Base-by-base conservation (phyloP, 2,797 vertebrate species). In the Lagorchestes hirsutus region DNA sequence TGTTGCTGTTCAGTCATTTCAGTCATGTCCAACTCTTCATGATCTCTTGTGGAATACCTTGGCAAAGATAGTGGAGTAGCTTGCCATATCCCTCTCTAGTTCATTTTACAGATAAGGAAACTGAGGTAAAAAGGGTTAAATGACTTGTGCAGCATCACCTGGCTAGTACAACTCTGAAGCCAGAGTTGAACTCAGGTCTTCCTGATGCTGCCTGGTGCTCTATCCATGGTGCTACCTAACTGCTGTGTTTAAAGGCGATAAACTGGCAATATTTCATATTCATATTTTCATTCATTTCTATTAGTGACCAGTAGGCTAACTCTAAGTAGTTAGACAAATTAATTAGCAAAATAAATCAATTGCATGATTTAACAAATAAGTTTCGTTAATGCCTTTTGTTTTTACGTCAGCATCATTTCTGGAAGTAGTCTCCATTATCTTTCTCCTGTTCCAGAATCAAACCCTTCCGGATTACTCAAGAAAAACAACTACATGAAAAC, bases 271-370 rank as follows among this genome's bases (percentile, higher is more conserved):
- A 58, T 4, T 55, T 24, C 18, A 74, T 40, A 52, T 87, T 57
- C 58, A 16, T 74, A 40, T 92, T 40, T 93, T 94, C 52, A 55
- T 94, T 92, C 54, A 74, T 54, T 54, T 27, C 93, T 13, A 67
- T 31, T 22, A 82, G 57, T 52, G 55, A 27, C 22, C 55, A 91
- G 14, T 9, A 90, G 50, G 50, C 1, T 90, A 28, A 93, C n/a
- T 74, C 0, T 74, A 74, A 74, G n/a, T 22, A 6, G n/a, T 74
- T 31, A 92, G 57, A 92, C 50, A 50, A 0, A 52, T 8, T 18
- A 74, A 46, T 50, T 50, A 40, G 91, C 18, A 93, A 95, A 91
- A 4, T 16, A n/a, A 93, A 91, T 1, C 50, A 92, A 55, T 1
- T 0, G 12, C 67, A 3, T 28, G 34, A 54, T 82, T 82, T 46